These are phyloP conservation scores for Fukomys damarensis DNA, from an alignment of 2,113 vertebrate species.

Conservation along the genomic window DNA sequence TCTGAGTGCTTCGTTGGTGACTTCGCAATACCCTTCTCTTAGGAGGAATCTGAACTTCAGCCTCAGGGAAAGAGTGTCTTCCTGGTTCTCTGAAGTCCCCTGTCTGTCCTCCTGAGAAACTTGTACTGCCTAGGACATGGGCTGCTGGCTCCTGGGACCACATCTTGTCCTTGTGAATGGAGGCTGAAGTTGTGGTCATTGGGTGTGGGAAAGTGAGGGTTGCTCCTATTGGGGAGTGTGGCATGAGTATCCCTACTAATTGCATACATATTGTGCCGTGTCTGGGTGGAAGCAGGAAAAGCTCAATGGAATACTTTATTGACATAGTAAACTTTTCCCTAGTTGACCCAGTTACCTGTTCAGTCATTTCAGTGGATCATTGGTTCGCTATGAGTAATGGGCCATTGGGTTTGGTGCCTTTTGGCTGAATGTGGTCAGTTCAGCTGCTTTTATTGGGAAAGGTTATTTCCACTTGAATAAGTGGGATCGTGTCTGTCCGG, in stretches of 20 bases:
- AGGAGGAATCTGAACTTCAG: not conserved
- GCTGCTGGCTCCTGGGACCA: not conserved
- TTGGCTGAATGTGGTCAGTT: constrained; percentile 58
- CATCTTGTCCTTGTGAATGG: not conserved
- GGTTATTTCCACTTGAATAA: constrained; percentile 69
- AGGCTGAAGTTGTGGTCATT: not conserved
- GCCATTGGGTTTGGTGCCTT: constrained; percentile 33
- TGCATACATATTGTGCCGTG: not conserved
- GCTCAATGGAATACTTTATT: not conserved
- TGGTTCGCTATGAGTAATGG: constrained; percentile 62
- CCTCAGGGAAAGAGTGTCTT: not conserved
- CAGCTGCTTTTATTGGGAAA: constrained; percentile 35
- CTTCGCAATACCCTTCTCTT: not conserved
- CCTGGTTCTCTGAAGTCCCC: not conserved
- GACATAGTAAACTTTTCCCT: constrained; percentile 4
- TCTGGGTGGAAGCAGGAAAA: not conserved
- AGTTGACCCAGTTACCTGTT: constrained; percentile 57
- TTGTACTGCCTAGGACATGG: not conserved
- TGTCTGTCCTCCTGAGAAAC: not conserved
- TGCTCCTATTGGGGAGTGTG: not conserved
- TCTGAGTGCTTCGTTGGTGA: not conserved
- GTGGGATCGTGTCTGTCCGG: constrained; percentile 12
- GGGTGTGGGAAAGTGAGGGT: not conserved
- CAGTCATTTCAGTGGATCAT: constrained; percentile 45
- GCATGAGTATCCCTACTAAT: not conserved